Conservation (phyloP, 2,888 invertebrate species). For the Germaria angustata region DNA sequence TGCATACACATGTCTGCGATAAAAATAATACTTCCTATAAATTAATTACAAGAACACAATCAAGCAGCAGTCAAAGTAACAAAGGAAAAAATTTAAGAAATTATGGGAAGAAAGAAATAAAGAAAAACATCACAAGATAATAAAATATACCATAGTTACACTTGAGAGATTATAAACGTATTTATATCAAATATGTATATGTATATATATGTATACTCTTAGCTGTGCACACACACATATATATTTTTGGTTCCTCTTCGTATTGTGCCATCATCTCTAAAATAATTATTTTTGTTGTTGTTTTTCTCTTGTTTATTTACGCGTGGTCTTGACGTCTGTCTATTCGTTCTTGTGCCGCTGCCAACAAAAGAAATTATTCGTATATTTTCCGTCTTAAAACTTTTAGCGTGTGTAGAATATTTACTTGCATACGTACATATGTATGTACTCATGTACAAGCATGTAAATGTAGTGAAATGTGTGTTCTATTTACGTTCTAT, state of each 20-base stretch:
- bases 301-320: neutral
- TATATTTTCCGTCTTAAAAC: conserved; percentile 24
- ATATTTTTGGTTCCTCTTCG: neutral
- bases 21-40: conserved; percentile 31
- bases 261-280: conserved; percentile 18
- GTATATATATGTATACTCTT: neutral
- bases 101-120: neutral
- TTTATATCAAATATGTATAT: too few relatives aligned
- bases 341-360: conserved; percentile 38
- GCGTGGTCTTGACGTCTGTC: conserved; percentile 41
- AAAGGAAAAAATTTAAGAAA: neutral
- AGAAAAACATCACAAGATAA: neutral
- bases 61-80: neutral
- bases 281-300: conserved; percentile 23
- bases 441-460: too few relatives aligned
- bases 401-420: conserved; percentile 12
- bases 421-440: too few relatives aligned
- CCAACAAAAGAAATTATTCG: conserved; percentile 30
- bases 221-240: too few relatives aligned
- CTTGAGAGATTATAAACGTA: neutral
- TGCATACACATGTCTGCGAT: neutral
- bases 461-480: neutral
- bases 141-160: conserved; percentile 27
- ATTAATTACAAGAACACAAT: conserved; percentile 16
- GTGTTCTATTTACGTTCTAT: conserved; percentile 1